phyloP scores from a whole-genome alignment of 1,140 invertebrate genomes.

The Drosophila teissieri region DNA sequence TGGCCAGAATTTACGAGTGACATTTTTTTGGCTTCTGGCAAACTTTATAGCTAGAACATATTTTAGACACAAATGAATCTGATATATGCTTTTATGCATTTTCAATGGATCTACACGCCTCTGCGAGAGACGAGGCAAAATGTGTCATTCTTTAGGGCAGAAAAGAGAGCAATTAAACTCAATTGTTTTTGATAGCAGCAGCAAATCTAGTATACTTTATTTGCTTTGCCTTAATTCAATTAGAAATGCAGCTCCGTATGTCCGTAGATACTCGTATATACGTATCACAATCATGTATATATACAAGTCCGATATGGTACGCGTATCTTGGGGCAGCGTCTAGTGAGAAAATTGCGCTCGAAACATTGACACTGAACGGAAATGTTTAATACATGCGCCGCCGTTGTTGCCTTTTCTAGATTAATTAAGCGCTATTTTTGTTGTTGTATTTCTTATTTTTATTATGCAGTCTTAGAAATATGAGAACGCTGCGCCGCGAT shows the following conservation, averaged over 20 bases:
- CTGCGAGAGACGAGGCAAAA: neutral
- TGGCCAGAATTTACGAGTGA: conserved; percentile 73
- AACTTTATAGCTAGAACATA: conserved; percentile 33
- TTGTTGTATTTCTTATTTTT: conserved; percentile 36
- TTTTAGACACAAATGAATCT: conserved; percentile 3
- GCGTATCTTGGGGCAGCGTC: conserved; percentile 60
- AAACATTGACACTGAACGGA: conserved; percentile 85
- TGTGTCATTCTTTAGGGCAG: conserved; percentile 4
- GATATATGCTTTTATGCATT: conserved; percentile 64
- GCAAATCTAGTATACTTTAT: conserved; percentile 79
- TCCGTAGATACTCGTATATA: conserved; percentile 27
- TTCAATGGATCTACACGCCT: conserved; percentile 47
- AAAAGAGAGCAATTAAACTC: conserved; percentile 80
- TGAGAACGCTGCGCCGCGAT: conserved; percentile 19
- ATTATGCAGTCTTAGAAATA: conserved; percentile 64
- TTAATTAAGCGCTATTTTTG: conserved; percentile 68
- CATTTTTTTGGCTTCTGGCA: conserved; percentile 66
- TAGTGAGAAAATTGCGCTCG: conserved; percentile 74
- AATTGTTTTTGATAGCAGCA: conserved; percentile 79
- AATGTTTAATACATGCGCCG: conserved; percentile 84
- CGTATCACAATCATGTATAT: neutral
- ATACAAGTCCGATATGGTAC: conserved; percentile 48
- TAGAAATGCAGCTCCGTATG: conserved; percentile 68
- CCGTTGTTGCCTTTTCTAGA: conserved; percentile 61
- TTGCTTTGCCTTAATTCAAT: conserved; percentile 83